phyloP scores from a whole-genome alignment of 37 sponge, comb jelly and placozoan species.

The Beroe ovata region DNA sequence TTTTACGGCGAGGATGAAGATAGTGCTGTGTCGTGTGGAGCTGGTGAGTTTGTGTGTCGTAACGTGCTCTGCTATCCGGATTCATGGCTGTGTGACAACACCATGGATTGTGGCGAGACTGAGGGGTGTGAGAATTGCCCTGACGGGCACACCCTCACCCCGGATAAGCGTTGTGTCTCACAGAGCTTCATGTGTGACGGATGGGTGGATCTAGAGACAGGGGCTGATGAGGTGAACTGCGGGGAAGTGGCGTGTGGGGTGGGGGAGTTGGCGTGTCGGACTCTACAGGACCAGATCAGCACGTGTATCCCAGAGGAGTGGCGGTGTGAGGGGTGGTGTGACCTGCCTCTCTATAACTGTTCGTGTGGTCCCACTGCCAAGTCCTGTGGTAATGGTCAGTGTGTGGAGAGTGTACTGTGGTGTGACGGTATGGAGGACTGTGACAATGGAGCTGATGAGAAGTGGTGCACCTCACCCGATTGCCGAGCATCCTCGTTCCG shows the following conservation, averaged over 20 bases:
- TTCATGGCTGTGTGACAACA: constrained; percentile 4
- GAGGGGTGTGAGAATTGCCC: background rate
- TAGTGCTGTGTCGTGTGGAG: background rate
- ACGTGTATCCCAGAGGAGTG: constrained; percentile 44
- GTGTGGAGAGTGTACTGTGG: background rate
- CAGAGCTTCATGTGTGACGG: constrained; percentile 36
- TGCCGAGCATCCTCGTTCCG: background rate
- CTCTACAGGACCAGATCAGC: background rate
- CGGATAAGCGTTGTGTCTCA: background rate
- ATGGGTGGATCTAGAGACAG: constrained; percentile 14
- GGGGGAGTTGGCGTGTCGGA: background rate
- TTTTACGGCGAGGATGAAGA: constrained; percentile 7
- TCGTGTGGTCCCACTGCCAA: background rate
- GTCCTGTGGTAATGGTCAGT: background rate
- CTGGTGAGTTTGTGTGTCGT: background rate
- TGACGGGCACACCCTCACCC: background rate
- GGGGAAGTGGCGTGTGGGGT: background rate
- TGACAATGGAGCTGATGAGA: background rate
- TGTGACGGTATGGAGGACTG: constrained; percentile 37
- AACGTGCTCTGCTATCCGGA: background rate
- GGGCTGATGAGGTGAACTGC: constrained; percentile 8
- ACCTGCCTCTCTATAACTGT: background rate
- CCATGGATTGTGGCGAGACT: background rate
- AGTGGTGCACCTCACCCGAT: background rate
- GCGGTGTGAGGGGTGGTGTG: constrained; percentile 34